Percentiles rank a stretch among this genome's conserved stretches.
These are phyloP conservation scores for Nymphalis polychloros DNA, from an alignment of 2,888 invertebrate genomes.

Conservation along the genomic window DNA sequence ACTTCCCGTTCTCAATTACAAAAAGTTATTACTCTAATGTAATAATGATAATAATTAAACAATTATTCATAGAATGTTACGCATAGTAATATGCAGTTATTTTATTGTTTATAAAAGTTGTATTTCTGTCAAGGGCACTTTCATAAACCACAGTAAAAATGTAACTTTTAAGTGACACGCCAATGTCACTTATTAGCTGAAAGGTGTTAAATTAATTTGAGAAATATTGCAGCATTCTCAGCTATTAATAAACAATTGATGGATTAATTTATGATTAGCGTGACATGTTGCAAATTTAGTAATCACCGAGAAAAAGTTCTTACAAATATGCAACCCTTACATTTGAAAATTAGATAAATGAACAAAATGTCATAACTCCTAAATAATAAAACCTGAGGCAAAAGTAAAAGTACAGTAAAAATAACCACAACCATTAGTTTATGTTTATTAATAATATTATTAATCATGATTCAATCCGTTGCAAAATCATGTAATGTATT, in stretches of 20 bases:
- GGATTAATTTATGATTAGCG: neutral
- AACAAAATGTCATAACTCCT: too few relatives aligned
- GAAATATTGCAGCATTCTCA: slow-evolving; percentile 2
- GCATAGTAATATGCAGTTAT: neutral
- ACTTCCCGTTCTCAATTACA: too few relatives aligned
- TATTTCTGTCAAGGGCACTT: slow-evolving; percentile 17
- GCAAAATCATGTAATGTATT: neutral
- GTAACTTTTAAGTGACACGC: slow-evolving; percentile 17
- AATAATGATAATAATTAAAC: neutral
- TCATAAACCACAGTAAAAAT: slow-evolving; percentile 9
- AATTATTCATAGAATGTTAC: neutral
- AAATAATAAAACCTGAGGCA: too few relatives aligned
- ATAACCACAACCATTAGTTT: neutral
- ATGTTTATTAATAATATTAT: too few relatives aligned
- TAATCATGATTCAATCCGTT: neutral
- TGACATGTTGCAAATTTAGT: too few relatives aligned
- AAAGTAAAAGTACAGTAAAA: neutral
- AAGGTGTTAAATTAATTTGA: slow-evolving; percentile 10
- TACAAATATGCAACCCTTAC: too few relatives aligned
- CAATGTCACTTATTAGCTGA: neutral
- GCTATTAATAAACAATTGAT: neutral
- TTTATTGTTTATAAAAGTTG: neutral
- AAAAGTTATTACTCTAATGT: neutral
- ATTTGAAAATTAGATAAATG: too few relatives aligned
- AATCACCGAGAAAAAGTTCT: too few relatives aligned